phyloP scores from a whole-genome alignment of 2,797 vertebrate species.

The Myoxocephalus aenaeus region DNA sequence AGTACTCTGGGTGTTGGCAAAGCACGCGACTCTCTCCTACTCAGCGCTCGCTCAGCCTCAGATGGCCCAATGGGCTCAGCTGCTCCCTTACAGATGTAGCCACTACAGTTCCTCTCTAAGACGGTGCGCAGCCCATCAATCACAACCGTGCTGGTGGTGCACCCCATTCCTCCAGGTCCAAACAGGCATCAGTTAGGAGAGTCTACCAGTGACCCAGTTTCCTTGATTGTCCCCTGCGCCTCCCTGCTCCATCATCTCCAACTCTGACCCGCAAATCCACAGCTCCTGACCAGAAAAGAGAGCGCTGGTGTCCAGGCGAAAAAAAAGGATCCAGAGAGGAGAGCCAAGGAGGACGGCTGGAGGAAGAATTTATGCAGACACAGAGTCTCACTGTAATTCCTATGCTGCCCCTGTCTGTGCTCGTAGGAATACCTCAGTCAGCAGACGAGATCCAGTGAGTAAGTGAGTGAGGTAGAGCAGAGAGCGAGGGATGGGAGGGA shows the following conservation, averaged over 20 bases:
- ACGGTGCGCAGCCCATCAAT: constrained; percentile 93
- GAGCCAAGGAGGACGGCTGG: constrained; percentile 19
- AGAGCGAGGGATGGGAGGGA: constrained; percentile 67
- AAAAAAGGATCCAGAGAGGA: constrained; percentile 39
- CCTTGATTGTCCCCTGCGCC: constrained; percentile 46
- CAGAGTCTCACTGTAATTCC: constrained; percentile 47
- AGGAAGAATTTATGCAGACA: constrained; percentile 46
- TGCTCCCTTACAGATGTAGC: constrained; percentile 92
- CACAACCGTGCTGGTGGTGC: constrained; percentile 94
- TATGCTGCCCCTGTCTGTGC: constrained; percentile 53
- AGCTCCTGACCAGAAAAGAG: constrained; percentile 39
- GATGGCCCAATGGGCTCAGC: constrained; percentile 87
- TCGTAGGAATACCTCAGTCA: constrained; percentile 74
- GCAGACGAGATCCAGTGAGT: constrained; percentile 69
- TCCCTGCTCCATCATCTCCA: constrained; percentile 65
- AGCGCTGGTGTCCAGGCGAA: constrained; percentile 27
- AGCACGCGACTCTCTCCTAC: constrained; percentile 89
- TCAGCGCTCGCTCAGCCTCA: constrained; percentile 86
- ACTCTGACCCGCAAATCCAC: constrained; percentile 56
- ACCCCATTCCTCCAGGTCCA: constrained; percentile 92
- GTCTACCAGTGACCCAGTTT: constrained; percentile 69
- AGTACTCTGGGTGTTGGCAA: constrained; percentile 84
- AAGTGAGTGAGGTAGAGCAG: constrained; percentile 60
- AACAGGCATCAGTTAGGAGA: constrained; percentile 75
- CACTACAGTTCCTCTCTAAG: constrained; percentile 93